Evolutionary conservation across 2,797 vertebrate species (phyloP), one percentile per base, ranked within the genome.

Genomic region (Alfaro cultratus): DNA sequence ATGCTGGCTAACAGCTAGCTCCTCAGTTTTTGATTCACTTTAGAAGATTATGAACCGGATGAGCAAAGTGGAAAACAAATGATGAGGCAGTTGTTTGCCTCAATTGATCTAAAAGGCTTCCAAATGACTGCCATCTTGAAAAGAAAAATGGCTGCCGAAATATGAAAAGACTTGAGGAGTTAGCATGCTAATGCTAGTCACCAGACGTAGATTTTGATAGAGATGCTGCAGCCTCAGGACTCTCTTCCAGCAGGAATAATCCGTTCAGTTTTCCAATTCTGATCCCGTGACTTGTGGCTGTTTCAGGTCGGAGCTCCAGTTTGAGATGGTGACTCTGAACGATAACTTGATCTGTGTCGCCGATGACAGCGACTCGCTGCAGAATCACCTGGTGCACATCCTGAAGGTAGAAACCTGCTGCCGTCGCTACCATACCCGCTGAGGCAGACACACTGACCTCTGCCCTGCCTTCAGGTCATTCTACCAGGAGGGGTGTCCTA

Each of bases 351-450:
- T 83, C 62, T 96, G 96, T 82, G 82, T 46, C 0, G 88, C 94
- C 1, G 91, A 95, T 6, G 86, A 79, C 23, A 60, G 80, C 1
- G 85, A 93, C 3, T 75, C 13, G 0, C 89, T 95, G 43, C 75
- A 83, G 26, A 67, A 15, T 41, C 95, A 96, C 85, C 81, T 95
- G 83, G 34, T 78, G 5, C 93, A 96, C 62, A 95, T 96, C 34
- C 91, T 96, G 23, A 95, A 94, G 95, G 96, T 96, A 87, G 29
- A 29, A 43, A 60, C 12, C n/a, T 60, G 12, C 11, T 2, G 29
- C 29, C 5, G 29, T 3, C 4, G n/a, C 49, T 1, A 2, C 21
- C n/a, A n/a, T n/a, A n/a, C n/a, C n/a, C 2, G 21, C 51, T 2
- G 21, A 26, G 23, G 16, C 29, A 34, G 47, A 15, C 34, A 39